phyloP scores from a whole-genome alignment of 30 jellyfish, hydroid and myxozoan genomes.

The Rhopilema esculentum region DNA sequence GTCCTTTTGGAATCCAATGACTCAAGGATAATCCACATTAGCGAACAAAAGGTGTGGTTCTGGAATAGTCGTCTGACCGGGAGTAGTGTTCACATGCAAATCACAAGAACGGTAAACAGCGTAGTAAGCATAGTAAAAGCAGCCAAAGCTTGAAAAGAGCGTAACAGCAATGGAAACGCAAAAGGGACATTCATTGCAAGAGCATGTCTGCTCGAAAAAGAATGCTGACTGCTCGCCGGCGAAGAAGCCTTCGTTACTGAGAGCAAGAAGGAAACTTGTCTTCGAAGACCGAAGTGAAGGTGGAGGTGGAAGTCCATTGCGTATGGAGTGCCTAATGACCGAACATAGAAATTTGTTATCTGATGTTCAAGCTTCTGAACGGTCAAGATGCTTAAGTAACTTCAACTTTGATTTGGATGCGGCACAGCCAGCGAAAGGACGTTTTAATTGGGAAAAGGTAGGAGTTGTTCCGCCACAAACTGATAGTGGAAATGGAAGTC shows the following conservation, averaged over 20 bases:
- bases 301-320: conserved; percentile 1
- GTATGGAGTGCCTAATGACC: neutral
- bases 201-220: neutral
- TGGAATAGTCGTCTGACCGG: conserved; percentile 11
- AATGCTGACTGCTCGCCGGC: no score
- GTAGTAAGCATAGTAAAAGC: conserved; percentile 9
- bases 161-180: neutral
- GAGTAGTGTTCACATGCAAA: conserved; percentile 35
- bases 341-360: neutral
- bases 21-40: neutral
- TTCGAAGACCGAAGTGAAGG: conserved; percentile 33
- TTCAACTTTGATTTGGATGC: conserved; percentile 1
- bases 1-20: neutral
- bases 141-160: neutral
- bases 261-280: conserved; percentile 28
- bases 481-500: neutral
- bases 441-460: neutral
- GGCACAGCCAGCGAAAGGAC: neutral
- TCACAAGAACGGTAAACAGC: conserved; percentile 47
- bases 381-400: neutral
- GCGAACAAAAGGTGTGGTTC: conserved; percentile 32
- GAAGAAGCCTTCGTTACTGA: neutral
- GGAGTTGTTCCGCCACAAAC: conserved; percentile 15
- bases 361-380: neutral
- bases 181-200: neutral